phyloP scores from a whole-genome alignment of 1,140 invertebrate genomes.

The Latrodectus geometricus region DNA sequence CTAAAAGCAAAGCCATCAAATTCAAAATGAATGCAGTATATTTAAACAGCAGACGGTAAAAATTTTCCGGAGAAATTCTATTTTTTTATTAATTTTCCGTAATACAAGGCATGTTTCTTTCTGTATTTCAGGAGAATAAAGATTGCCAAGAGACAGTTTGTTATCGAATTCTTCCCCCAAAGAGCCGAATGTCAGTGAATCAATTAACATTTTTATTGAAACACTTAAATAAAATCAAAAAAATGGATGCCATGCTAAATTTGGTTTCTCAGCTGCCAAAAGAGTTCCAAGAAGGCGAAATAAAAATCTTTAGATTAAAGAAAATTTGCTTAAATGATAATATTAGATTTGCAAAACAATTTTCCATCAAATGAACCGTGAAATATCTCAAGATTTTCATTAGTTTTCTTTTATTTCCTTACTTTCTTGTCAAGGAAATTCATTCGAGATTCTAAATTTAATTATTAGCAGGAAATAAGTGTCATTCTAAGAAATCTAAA shows the following conservation, averaged over 20 bases:
- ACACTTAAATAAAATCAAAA: background rate
- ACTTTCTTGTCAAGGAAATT: too few relatives aligned
- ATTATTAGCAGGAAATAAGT: too few relatives aligned
- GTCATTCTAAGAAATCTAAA: too few relatives aligned
- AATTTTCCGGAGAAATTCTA: background rate
- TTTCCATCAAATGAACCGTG: slow-evolving; percentile 27
- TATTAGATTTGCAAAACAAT: slow-evolving; percentile 53
- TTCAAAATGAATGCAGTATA: background rate
- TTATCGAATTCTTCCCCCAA: background rate
- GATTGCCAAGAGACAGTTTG: background rate
- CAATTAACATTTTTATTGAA: background rate
- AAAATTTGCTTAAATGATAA: slow-evolving; percentile 41
- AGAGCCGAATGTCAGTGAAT: background rate
- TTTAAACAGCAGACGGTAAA: background rate
- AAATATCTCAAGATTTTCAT: slow-evolving; percentile 12
- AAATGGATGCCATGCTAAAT: background rate
- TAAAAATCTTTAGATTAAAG: slow-evolving; percentile 1
- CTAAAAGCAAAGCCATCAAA: too few relatives aligned
- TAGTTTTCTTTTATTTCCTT: background rate
- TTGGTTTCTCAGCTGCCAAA: background rate
- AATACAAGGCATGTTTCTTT: background rate
- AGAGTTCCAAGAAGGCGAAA: background rate
- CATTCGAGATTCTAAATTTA: too few relatives aligned
- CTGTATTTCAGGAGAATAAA: background rate
- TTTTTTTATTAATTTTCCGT: background rate